Conservation (phyloP, 2,888 invertebrate genomes). For the Bugula neritina region DNA sequence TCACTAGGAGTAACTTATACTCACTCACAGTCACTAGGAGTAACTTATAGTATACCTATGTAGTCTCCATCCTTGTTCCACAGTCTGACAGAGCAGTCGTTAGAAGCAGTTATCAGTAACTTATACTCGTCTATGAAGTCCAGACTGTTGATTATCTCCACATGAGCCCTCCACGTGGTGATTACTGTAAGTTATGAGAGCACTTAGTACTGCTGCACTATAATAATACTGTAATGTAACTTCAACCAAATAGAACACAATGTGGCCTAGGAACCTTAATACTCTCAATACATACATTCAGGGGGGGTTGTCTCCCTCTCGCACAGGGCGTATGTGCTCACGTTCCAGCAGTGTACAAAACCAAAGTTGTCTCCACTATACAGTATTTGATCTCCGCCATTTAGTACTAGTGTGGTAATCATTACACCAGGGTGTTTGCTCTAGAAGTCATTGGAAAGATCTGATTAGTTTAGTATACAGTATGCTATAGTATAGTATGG, state of each 20-base stretch:
- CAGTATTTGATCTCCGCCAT: constrained; percentile 40
- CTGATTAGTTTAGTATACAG: too few species aligned
- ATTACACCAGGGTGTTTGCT: constrained; percentile 33
- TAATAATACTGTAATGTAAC: too few species aligned
- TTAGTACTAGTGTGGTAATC: constrained; percentile 42
- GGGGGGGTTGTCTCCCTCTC: constrained; percentile 39
- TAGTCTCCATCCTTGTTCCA: constrained; percentile 53
- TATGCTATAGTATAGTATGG: too few species aligned
- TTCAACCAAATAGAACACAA: too few species aligned
- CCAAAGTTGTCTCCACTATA: constrained; percentile 49
- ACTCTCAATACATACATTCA: constrained; percentile 39
- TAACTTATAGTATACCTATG: too few species aligned
- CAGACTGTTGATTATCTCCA: constrained; percentile 48
- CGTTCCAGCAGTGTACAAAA: constrained; percentile 49
- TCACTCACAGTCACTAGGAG: too few species aligned
- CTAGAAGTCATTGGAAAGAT: not conserved
- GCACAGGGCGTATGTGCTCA: constrained; percentile 44
- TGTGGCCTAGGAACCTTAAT: too few species aligned
- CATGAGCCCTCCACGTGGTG: constrained; percentile 50
- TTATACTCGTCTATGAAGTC: constrained; percentile 47
- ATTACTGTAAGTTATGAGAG: constrained; percentile 38
- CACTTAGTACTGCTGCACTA: not conserved
- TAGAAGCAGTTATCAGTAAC: constrained; percentile 47
- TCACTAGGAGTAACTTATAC: too few species aligned
- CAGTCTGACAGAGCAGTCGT: constrained; percentile 51